Base-by-base conservation (phyloP, 2,888 invertebrate genomes). In the Drosophila testacea region DNA sequence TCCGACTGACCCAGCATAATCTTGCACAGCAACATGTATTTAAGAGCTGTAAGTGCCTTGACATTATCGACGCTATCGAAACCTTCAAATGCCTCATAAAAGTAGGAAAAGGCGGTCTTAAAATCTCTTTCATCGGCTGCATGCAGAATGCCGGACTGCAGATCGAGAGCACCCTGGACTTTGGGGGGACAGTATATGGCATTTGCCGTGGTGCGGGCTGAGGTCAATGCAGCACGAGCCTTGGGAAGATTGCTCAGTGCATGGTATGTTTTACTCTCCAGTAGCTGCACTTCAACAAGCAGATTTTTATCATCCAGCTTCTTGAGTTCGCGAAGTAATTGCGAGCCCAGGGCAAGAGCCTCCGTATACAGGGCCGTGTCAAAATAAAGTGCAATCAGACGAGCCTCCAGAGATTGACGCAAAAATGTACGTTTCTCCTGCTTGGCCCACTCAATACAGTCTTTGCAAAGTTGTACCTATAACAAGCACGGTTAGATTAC, bases 61-160 rank as follows among this genome's bases (percentile, higher is more conserved):
- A 95, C 95, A 89, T 96, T 96, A 86, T 98, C 98, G 4, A 98
- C 97, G 79, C 98, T 98, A 93, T 99, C 99, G 92, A 98, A 99
- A 81, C 99, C 98, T 94, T 99, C 99, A 93, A 99, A 99, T 11
- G 99, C 99, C 94, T 99, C 99, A 93, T 99, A 99, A 92, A 99
- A 99, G 92, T 99, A 99, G 62, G 99, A 99, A 93, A 98, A 99
- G 48, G 99, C 99, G 65, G 99, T 99, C 94, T 99, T 99, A 93
- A 99, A 99, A 92, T 99, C 99, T 86, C 97, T 96, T 93, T 99
- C 99, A 92, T 99, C 99, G n/a, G 99, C 99, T 9, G 99, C 99
- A 93, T 99, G 99, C 63, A 99, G 94, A 81, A 99, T 98, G 83
- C 99, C 99, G 5, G 99, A 99, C 92, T 99, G 99, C 79, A 99